Evolutionary conservation across 2,888 invertebrate genomes (phyloP).

Genomic region (Torymus aiolomorphi): DNA sequence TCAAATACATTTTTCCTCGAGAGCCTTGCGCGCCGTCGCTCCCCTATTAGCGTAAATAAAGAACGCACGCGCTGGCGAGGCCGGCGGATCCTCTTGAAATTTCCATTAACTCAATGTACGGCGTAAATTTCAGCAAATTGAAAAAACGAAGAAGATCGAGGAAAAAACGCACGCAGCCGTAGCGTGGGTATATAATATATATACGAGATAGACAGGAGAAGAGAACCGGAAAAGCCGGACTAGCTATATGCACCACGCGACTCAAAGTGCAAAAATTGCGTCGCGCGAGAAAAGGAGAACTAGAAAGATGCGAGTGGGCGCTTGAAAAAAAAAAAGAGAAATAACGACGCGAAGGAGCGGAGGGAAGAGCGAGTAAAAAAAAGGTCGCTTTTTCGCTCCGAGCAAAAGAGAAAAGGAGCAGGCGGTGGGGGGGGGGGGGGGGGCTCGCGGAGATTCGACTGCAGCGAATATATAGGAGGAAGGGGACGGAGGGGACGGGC

Average conservation of each 20-base stretch:
- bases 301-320: neutral
- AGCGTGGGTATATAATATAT: neutral
- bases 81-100: constrained; percentile 1
- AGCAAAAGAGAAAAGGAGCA: constrained; percentile 42
- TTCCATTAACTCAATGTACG: constrained; percentile 45
- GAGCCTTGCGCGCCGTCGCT: neutral
- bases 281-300: constrained; percentile 1
- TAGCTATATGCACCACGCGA: neutral
- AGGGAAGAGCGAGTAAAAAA: constrained; percentile 9
- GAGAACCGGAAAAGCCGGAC: constrained; percentile 10
- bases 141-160: constrained; percentile 1
- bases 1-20: too few relatives aligned
- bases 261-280: constrained; percentile 50
- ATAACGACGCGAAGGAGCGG: neutral
- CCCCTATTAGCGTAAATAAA: neutral
- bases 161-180: neutral
- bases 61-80: too few relatives aligned
- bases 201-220: neutral
- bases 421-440: neutral
- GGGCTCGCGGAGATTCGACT: constrained; percentile 31
- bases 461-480: constrained; percentile 31
- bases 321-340: neutral
- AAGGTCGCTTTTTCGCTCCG: constrained; percentile 10
- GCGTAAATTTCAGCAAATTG: constrained; percentile 44
- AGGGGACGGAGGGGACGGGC: constrained; percentile 53